Evolutionary conservation across 2,888 invertebrate species (phyloP).

Genomic region (Carcina quercana): DNA sequence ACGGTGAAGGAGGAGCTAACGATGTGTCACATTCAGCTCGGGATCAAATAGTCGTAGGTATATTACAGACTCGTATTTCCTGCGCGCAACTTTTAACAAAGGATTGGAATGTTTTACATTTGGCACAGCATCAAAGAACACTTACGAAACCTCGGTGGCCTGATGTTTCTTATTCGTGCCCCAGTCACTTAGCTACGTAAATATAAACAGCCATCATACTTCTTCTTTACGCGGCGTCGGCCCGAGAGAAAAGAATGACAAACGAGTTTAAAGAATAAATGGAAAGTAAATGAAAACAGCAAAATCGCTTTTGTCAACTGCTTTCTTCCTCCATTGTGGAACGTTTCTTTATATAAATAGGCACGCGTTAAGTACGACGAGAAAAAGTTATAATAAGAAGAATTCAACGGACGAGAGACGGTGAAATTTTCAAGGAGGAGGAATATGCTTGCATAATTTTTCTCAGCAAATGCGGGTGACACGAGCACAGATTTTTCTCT

Average conservation of each 20-base stretch:
- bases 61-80: not conserved
- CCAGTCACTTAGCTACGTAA: constrained; percentile 58
- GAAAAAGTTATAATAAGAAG: constrained; percentile 31
- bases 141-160: constrained; percentile 34
- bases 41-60: too few relatives aligned
- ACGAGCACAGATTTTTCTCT: constrained; percentile 7
- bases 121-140: constrained; percentile 30
- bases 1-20: too few relatives aligned
- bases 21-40: too few relatives aligned
- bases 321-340: constrained; percentile 45
- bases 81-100: not conserved
- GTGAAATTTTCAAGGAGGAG: constrained; percentile 15
- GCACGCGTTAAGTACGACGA: constrained; percentile 27
- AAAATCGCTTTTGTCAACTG: constrained; percentile 65
- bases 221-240: constrained; percentile 55
- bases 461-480: constrained; percentile 9
- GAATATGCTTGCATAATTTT: constrained; percentile 14
- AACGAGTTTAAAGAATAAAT: constrained; percentile 66
- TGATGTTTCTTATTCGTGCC: constrained; percentile 48
- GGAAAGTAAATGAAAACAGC: constrained; percentile 69
- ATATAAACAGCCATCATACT: constrained; percentile 62
- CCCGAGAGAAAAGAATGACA: constrained; percentile 63
- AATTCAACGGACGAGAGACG: constrained; percentile 28
- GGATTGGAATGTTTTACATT: too few relatives aligned
- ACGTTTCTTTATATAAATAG: constrained; percentile 36